Conservation (phyloP, 2,797 vertebrate genomes). For the Buceros bicornis region DNA sequence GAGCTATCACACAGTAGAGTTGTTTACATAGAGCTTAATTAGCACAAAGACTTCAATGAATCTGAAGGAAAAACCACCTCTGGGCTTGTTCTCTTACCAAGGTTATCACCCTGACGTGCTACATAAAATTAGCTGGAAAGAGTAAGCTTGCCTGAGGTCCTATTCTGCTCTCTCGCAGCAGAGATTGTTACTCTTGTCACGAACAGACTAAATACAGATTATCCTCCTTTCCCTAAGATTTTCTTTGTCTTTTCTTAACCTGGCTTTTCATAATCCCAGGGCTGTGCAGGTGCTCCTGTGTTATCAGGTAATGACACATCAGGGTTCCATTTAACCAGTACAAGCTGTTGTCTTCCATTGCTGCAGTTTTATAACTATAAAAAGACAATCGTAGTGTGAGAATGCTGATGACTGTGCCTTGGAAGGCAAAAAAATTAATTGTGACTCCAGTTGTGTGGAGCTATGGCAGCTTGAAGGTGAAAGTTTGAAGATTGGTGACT, state of each 20-base stretch:
- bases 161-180: background rate
- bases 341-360: background rate
- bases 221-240: background rate
- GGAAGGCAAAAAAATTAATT: background rate
- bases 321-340: constrained; percentile 18
- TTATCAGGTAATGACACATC: constrained; percentile 5
- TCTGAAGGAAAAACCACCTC: constrained; percentile 20
- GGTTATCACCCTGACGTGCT: constrained; percentile 6
- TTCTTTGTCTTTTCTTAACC: constrained; percentile 10
- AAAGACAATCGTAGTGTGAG: constrained; percentile 9
- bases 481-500: background rate
- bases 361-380: background rate
- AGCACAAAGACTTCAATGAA: background rate
- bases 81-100: constrained; percentile 30
- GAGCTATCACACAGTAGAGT: background rate
- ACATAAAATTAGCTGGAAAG: constrained; percentile 37
- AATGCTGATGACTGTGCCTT: background rate
- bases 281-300: background rate
- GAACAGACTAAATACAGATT: constrained; percentile 1
- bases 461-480: background rate
- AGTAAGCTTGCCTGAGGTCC: constrained; percentile 8
- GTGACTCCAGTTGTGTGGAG: background rate
- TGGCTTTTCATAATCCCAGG: background rate
- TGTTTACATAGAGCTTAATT: constrained; percentile 29
- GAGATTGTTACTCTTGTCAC: constrained; percentile 14